A percentile compares a stretch with the other conserved stretches of the same genome.
phyloP scores from a whole-genome alignment of 2,888 invertebrate species.

The Drosophila pullipes region DNA sequence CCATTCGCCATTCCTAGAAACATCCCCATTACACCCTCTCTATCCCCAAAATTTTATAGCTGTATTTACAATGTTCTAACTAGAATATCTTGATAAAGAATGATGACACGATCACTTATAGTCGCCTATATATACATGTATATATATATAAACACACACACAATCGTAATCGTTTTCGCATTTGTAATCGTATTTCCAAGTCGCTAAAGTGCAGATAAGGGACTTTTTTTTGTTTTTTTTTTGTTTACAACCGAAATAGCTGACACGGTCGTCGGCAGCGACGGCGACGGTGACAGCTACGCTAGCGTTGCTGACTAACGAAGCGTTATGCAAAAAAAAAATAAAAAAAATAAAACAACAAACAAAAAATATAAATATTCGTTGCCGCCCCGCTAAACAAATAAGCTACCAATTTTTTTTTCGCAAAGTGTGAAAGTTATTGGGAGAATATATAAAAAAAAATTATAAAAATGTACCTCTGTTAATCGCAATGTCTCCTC shows the following conservation, averaged over 20 bases:
- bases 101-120: conserved; percentile 31
- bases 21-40: not conserved
- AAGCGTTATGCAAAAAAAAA: conserved; percentile 44
- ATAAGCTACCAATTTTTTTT: conserved; percentile 33
- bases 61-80: conserved; percentile 6
- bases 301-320: conserved; percentile 43
- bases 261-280: conserved; percentile 27
- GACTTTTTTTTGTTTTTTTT: conserved; percentile 54
- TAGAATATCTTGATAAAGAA: conserved; percentile 45
- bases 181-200: conserved; percentile 23
- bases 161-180: conserved; percentile 12
- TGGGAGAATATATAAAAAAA: conserved; percentile 5
- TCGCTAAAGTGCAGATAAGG: conserved; percentile 33
- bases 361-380: not conserved
- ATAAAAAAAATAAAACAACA: conserved; percentile 1
- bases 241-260: conserved; percentile 53
- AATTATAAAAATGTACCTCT: conserved; percentile 40
- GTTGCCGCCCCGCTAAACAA: conserved; percentile 34
- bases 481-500: conserved; percentile 47
- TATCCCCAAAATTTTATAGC: conserved; percentile 2
- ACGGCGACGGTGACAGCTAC: conserved; percentile 15
- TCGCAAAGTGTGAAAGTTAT: conserved; percentile 49
- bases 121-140: not conserved
- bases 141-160: not conserved
- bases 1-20: conserved; percentile 32